Evolutionary conservation across 2,797 vertebrate species (phyloP), one percentile per base, ranked within the genome.

Genomic region (Peromyscus aztecus): DNA sequence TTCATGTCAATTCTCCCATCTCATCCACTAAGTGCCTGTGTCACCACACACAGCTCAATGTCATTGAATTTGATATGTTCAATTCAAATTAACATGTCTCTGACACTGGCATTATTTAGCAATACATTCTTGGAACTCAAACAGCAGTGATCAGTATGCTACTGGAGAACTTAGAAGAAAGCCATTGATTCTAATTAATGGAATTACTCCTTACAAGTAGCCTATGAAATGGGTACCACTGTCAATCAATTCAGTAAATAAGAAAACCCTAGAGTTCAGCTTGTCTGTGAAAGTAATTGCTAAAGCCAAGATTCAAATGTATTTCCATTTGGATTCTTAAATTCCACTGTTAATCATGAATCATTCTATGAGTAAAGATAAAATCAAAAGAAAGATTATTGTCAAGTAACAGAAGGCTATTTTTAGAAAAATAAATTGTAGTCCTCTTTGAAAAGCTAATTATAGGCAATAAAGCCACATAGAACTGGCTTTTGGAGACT

Each of bases 361-460:
- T 93, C 57, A 93, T 40, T 91, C 52, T 80, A 93, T 19, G 52
- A 81, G 29, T 14, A 17, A 84, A 55, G n/a, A 67, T 91, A 75
- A 95, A 83, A 94, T 59, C 65, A 3, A 69, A 57, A 81, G 40
- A 83, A 83, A 81, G n/a, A 63, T 87, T 93, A 82, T 34, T 89
- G 78, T 86, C 55, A 77, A 52, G 27, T 63, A 90, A 81, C 9
- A 69, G 13, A 17, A 73, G 52, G 88, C 89, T 85, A 67, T 63
- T 71, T 76, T 76, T 67, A 49, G 52, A 92, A 95, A 89, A 94
- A 89, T 52, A 59, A 78, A 57, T 10, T 92, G 1, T 3, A 71
- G 61, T 77, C 27, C 19, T 80, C 93, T 90, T 80, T 43, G 59
- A 95, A 91, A 91, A 89, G 83, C n/a, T n/a, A 94, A 46, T 85